Evolutionary conservation across 2,113 vertebrate species (phyloP), one percentile per base, ranked within the genome.

Genomic region (Pan paniscus): DNA sequence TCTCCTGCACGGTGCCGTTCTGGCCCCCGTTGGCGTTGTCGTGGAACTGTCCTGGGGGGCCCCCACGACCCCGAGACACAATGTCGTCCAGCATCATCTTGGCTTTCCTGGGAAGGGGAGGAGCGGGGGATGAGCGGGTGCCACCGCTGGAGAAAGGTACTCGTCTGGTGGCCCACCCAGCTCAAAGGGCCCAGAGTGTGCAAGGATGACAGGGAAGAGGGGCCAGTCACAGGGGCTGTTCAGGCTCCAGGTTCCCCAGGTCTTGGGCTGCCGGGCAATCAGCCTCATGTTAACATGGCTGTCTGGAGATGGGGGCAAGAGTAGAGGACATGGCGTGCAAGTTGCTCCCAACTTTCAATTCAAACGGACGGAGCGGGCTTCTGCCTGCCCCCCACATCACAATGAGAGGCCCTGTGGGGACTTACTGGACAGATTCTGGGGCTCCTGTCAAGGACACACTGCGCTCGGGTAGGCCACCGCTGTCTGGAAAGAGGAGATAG

Each of bases 41-140:
- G 0, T 99, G 99, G 94, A 99, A 99, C 94, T 99, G 98, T 38
- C 98, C 98, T 0, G 99, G 99, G 3, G 99, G 99, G 0, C 99
- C 99, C 2, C 99, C 99, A 17, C 99, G 98, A 0, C 99, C 99
- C 82, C 99, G 99, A 3, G 99, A 99, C 2, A 99, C 99, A 0
- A 99, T 99, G 87, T 99, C 99, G 50, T 99, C 99, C 90, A 99
- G 98, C 89, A 99, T 98, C 98, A 99, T 99, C 97, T 99, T 99
- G 0, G 99, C 99, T 94, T 99, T 99, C 98, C 99, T 99, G 96
- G 2, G 75, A 59, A 89, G 94, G 43, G 40, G 55, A 48, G 23
- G 50, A 90, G 40, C 1, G 1, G 94, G 43, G 40, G 55, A 48
- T 20, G 50, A 90, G 40, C 1, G 1, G 30, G 48, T 7, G 30